Base-by-base conservation (phyloP, 2,113 vertebrate species). In the Mastomys natalensis region DNA sequence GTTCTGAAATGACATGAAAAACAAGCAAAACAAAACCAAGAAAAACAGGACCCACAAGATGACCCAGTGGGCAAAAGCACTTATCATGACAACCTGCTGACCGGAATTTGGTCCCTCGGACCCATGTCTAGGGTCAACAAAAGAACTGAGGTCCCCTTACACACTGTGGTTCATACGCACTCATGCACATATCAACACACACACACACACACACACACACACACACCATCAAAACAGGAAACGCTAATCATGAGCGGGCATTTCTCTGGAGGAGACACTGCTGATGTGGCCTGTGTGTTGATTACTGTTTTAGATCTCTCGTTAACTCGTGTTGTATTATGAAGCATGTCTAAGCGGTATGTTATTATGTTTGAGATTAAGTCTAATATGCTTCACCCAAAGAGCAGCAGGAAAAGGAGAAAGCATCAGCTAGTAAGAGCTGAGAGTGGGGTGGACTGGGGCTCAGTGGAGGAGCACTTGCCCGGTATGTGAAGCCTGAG, bases 381-480 rank as follows among this genome's bases (percentile, higher is more conserved):
- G 34, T 95, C 86, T 90, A 76, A 92, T 92, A 95, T 60, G 43
- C 45, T 76, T 95, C 19, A 66, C 17, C 45, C 58, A 97, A 95
- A 87, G 62, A 91, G 66, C 43, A 40, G 13, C 73, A 13, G 40
- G 22, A 7, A 8, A n/a, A 93, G 26, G 22, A 66, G 24, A 53
- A 48, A 77, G 29, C 86, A 73, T 24, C 40, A 9, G 76, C 51
- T n/a, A 88, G 51, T 11, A 82, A 58, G 60, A 94, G 40, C 19
- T 66, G 21, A 93, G 26, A 91, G 29, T 43, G 5, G 37, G 22
- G 40, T 10, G 34, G 10, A 4, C 58, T 60, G 12, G 22, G 26
- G 80, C 9, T 74, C 40, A n/a, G 8, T 51, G 22, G 15, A 55
- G 78, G 22, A 45, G 43, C 24, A 19, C 5, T 51, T 64, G 43